phyloP scores from a whole-genome alignment of 2,113 vertebrate species.

The Nothobranchius kuhntae region DNA sequence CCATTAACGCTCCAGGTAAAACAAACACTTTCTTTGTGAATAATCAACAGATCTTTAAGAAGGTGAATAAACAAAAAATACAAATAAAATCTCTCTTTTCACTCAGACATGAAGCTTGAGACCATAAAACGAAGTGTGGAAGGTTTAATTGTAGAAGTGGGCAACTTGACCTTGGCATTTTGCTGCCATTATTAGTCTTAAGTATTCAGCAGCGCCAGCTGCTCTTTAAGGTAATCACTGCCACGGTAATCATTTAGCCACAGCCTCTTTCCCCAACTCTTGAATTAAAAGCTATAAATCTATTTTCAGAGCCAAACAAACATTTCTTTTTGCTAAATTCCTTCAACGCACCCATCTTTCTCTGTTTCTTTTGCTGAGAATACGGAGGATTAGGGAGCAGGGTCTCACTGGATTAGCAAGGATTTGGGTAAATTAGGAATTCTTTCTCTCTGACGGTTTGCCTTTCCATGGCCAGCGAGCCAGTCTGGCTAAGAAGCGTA shows the following conservation, averaged over 20 bases:
- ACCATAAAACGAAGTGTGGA: conserved; percentile 8
- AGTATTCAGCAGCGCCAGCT: conserved; percentile 31
- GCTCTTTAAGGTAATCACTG: conserved; percentile 34
- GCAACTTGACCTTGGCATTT: conserved; percentile 52
- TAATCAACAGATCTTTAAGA: conserved; percentile 3
- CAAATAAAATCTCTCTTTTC: conserved; percentile 1
- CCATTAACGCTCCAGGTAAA: background rate
- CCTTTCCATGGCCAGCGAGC: conserved; percentile 33
- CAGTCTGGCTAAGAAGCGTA: conserved; percentile 57
- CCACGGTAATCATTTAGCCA: background rate
- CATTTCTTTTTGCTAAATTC: conserved; percentile 15
- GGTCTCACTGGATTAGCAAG: conserved; percentile 62
- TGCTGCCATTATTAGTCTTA: conserved; percentile 36
- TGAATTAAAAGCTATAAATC: conserved; percentile 10
- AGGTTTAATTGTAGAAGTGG: conserved; percentile 19
- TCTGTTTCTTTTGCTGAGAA: conserved; percentile 22
- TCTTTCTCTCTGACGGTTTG: conserved; percentile 35
- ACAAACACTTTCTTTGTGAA: background rate
- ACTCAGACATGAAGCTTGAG: background rate
- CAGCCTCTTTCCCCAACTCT: conserved; percentile 18
- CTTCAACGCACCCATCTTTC: conserved; percentile 21
- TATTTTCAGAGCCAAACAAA: conserved; percentile 24
- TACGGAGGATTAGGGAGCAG: conserved; percentile 56
- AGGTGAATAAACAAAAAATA: conserved; percentile 7
- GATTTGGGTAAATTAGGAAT: conserved; percentile 71